Base-by-base conservation (phyloP, 2,797 vertebrate genomes). In the Sebastes nivosus region DNA sequence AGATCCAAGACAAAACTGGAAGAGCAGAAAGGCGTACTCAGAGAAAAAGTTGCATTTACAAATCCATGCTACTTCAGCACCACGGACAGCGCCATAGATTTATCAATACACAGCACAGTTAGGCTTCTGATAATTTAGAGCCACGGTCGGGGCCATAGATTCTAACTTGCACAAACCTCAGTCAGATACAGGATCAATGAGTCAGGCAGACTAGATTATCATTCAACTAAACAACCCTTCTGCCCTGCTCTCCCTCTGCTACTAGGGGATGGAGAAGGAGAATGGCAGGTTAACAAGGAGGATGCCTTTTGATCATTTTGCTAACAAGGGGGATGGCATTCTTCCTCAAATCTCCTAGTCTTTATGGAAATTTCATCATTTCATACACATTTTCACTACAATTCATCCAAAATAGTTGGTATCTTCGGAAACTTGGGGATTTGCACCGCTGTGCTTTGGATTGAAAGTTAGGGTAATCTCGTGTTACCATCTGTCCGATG, bases 401-500 rank as follows among this genome's bases (percentile, higher is more conserved):
- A 25, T 38, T 65, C 22, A 38, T 65, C 6, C 14, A 38, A 65
- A 25, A 46, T 36, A 27, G 27, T 46, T 72, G 10, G 29, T 29
- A 18, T 55, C n/a, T 10, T 58, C 57, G 14, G 30, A 64, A 69
- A 55, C 65, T 22, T 42, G 12, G 18, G 61, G 27, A 34, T 76
- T 34, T 66, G 42, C 46, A 69, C 69, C 8, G 22, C 50, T 46
- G 54, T 66, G 75, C 3, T 36, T 72, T 76, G 67, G 67, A 73
- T 58, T 42, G 18, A 46, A 72, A 63, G 54, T 58, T 30, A 29
- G 61, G 10, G 52, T 64, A 59, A 82, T 79, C 64, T 71, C 46
- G 9, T 63, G 50, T 71, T 57, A 66, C 79, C 85, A 86, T 84
- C 81, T 86, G 74, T 61, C 18, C 36, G 64, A 69, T 59, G 72